Evolutionary conservation across 2,888 invertebrate genomes (phyloP), one percentile per base, ranked within the genome.

Genomic region (Hydrotaea cyrtoneurina): DNA sequence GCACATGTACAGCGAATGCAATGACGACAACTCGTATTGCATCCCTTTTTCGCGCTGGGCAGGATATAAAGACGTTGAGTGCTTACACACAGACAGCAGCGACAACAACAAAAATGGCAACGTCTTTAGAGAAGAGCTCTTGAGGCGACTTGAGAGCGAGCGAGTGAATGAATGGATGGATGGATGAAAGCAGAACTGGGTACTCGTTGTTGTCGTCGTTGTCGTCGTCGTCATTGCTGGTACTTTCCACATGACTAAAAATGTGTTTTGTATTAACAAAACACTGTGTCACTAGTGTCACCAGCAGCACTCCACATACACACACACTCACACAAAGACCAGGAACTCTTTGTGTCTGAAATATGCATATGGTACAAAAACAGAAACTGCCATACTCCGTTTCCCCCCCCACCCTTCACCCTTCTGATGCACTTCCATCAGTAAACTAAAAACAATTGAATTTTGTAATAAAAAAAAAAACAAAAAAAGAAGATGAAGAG

Each of bases 221-320:
- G 15, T 15, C 17, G 17, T 53, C 15, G 5, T 31, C 31, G 31
- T 31, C 31, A 31, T 31, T 31, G 17, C 21, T 5, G 69, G 69
- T 69, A 69, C 69, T 69, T 69, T 69, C 69, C 69, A 69, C 69
- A 69, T 69, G 69, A 69, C 69, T 69, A 69, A 69, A 69, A 69
- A 69, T 69, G 69, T 69, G 69, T 69, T 77, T 77, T 77, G 75
- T 79, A 78, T 84, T 69, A 84, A 79, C 72, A 71, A 80, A 84
- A 81, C 81, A 85, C 53, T 85, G 82, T 85, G 85, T 85, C 85
- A 85, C 85, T 85, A 82, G 85, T 85, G 82, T 79, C 79, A 80
- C 19, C 69, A 11, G 73, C 69, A 11, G 73, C 77, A 77, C 50
- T 57, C 19, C 64, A 39, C 19, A n/a, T 10, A 1, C 39, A 7